These are phyloP conservation scores for Lasioglossum vierecki DNA, from an alignment of 2,888 invertebrate species.

Conservation along the genomic window DNA sequence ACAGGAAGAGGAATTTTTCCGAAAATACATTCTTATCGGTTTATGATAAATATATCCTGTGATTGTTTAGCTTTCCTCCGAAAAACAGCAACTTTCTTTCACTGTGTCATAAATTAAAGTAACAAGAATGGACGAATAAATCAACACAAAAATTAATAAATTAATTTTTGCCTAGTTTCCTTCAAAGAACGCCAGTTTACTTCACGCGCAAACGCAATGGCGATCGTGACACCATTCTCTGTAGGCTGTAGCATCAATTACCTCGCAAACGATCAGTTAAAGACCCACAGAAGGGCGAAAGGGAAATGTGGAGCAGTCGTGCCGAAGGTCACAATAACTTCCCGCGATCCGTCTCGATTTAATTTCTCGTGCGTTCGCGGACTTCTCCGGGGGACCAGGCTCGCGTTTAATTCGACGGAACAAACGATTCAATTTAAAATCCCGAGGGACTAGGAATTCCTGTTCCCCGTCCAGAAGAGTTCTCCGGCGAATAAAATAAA, in stretches of 20 bases:
- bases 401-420: slow-evolving; percentile 37
- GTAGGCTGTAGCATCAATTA: neutral
- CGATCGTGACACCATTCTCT: neutral
- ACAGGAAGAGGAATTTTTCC: too few relatives aligned
- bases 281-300: neutral
- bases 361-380: slow-evolving; percentile 17
- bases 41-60: too few relatives aligned
- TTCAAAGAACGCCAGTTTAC: neutral
- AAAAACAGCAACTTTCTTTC: too few relatives aligned
- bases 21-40: too few relatives aligned
- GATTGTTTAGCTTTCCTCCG: too few relatives aligned
- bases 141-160: neutral
- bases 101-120: too few relatives aligned
- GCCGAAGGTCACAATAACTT: slow-evolving; percentile 6
- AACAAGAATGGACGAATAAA: neutral
- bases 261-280: neutral
- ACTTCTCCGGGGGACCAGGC: neutral
- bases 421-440: slow-evolving; percentile 58
- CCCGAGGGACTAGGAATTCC: slow-evolving; percentile 27
- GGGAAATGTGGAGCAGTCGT: neutral
- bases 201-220: neutral
- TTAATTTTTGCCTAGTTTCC: neutral
- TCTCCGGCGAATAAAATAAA: neutral
- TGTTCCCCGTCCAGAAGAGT: neutral
- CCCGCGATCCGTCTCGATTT: slow-evolving; percentile 7